phyloP scores from a whole-genome alignment of 1,140 invertebrate genomes.

The Macrostomum lignano region DNA sequence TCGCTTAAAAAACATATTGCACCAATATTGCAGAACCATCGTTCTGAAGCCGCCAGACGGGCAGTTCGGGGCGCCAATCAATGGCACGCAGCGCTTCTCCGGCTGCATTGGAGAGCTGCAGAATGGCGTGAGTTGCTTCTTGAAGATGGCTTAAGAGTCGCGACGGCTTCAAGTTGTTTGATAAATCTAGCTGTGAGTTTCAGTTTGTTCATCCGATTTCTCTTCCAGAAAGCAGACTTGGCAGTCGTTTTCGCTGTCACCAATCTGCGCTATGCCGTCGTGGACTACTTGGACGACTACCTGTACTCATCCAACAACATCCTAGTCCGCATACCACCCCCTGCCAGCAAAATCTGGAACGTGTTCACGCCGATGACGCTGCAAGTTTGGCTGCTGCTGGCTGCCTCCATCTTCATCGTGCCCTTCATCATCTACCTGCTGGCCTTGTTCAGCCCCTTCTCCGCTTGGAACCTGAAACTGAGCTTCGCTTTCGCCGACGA shows the following conservation, averaged over 20 bases:
- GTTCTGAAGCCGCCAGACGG: neutral
- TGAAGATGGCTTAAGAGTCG: too few relatives aligned
- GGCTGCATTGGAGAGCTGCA: conserved; percentile 1
- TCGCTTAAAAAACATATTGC: too few relatives aligned
- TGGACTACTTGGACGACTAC: neutral
- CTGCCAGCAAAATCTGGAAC: neutral
- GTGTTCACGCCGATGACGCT: neutral
- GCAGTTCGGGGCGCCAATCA: neutral
- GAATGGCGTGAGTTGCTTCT: neutral
- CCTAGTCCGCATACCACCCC: neutral
- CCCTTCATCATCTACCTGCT: neutral
- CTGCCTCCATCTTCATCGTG: neutral
- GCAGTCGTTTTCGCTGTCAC: too few relatives aligned
- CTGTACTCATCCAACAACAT: conserved; percentile 1
- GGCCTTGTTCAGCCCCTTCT: conserved; percentile 1
- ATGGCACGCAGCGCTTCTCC: neutral
- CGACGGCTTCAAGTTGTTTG: too few relatives aligned
- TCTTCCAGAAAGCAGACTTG: too few relatives aligned
- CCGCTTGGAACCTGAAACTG: conserved; percentile 1
- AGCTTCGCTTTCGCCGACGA: neutral
- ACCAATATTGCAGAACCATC: too few relatives aligned
- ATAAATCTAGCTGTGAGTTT: too few relatives aligned
- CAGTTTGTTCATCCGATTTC: too few relatives aligned
- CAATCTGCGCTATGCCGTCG: too few relatives aligned
- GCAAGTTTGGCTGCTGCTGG: neutral